Base-by-base conservation (phyloP, 1,140 invertebrate genomes). In the Belonocnema kinseyi region DNA sequence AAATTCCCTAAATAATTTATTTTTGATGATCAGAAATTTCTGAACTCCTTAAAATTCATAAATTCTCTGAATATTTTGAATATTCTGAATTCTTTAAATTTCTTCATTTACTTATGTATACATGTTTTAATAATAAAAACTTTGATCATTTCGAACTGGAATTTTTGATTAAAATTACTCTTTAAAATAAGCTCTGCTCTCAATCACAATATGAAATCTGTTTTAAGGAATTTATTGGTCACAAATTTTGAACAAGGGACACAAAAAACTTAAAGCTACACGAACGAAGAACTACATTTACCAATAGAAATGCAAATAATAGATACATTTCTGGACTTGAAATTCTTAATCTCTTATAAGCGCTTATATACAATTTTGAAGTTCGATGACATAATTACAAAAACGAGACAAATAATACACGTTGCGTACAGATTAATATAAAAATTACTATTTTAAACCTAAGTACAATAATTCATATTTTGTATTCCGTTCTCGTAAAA, bases 141-240 rank as follows among this genome's bases (percentile, higher is more conserved):
- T 26, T 1, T 3, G 26, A 26, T 26, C 3, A 26, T 26, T 26
- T 26, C 26, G 26, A 3, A 26, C 1, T 2, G 6, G 14, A 66
- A 66, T 14, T 66, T 66, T 19, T 3, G 58, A 46, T 10, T 66
- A 40, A 33, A 46, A 46, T 46, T 11, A 46, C 40, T 7, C 4
- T 33, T 58, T 12, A 58, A 13, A 61, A 46, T 46, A 46, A 46
- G 7, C 10, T 46, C 40, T 61, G 26, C 21, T 40, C 58, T 61
- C 21, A 61, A 61, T 33, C 61, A 66, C 33, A 66, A 66, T 66
- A 40, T 40, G 16, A 8, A 56, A 66, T 66, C 13, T 66, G 26
- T 40, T 66, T 66, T 66, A 66, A 66, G 12, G 61, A 66, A 66
- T 66, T 66, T 66, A 66, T 66, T 66, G 46, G 61, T 66, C 61